Evolutionary conservation across 1,140 invertebrate species (phyloP), one percentile per base, ranked within the genome.

Genomic region (Drosophila mayri): DNA sequence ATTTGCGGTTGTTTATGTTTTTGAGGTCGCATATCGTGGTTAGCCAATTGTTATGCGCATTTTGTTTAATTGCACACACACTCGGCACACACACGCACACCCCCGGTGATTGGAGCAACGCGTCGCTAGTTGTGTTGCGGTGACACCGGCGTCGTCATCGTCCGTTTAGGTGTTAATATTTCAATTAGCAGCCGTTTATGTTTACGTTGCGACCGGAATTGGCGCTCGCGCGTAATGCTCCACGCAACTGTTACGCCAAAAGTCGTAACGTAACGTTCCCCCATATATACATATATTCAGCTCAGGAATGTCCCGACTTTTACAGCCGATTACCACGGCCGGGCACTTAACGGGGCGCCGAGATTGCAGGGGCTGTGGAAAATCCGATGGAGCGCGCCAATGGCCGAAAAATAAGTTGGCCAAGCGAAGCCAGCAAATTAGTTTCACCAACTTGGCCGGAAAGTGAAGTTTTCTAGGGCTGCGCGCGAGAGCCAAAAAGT

Each of bases 1-100:
- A 82, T 86, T 86, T 86, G 83, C 70, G 82, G 83, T 82, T 86
- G 82, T 86, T 86, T 86, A 86, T 86, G 82, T 79, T 82, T 86
- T 79, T 81, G 83, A 87, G 82, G 82, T 87, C 82, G 76, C 83
- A 87, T 86, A 82, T 87, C 79, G 82, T 82, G 82, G 82, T 79
- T 72, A 71, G 83, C 79, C 82, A 81, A 82, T 86, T 86, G 78
- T 86, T 86, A 87, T 86, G 83, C 82, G 82, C 75, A 76, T 82
- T 87, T 86, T 78, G 82, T 86, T 86, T 86, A 75, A 86, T 86
- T 86, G 82, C 82, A 78, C 50, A 80, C 77, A 65, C 67, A 32
- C 35, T 2, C 7, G 49, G 30, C 11, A n/a, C 30, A 58, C 41
- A 41, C 30, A 58, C 41, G 38, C 41, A 46, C 55, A 76, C 61